Evolutionary conservation across 1,140 invertebrate species (phyloP), one percentile per base, ranked within the genome.

Genomic region (Geopemphigus sp.): DNA sequence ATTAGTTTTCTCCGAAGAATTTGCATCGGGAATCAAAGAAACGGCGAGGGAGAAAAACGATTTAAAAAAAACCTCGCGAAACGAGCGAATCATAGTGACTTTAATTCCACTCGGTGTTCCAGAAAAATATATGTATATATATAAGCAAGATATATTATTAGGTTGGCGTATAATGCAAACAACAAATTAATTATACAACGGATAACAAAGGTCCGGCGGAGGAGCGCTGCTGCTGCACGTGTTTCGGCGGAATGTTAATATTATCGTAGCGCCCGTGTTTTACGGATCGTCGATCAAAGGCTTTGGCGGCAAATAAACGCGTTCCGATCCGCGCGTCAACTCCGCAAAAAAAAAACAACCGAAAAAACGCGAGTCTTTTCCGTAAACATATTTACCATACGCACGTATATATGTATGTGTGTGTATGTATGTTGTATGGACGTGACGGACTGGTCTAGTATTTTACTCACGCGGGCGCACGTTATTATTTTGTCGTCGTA

Each of bases 261-360:
- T 78, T 78, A 78, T 78, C 39, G 56, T 78, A 19, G n/a, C n/a
- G 14, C 8, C 4, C 19, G 72, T 74, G 3, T 39, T 39, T 76
- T 12, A 78, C 74, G 45, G 74, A 14, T 24, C 32, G 74, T 50
- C 74, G 74, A 78, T 78, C 74, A 78, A 78, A 78, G 74, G 74
- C 39, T n/a, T n/a, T n/a, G n/a, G n/a, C n/a, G n/a, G n/a, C n/a
- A n/a, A n/a, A n/a, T n/a, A n/a, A n/a, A n/a, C n/a, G n/a, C n/a
- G n/a, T n/a, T n/a, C n/a, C n/a, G n/a, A n/a, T n/a, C n/a, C n/a
- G n/a, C n/a, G n/a, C n/a, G n/a, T n/a, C n/a, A n/a, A n/a, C n/a
- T n/a, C n/a, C n/a, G n/a, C n/a, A n/a, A n/a, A n/a, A n/a, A n/a
- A n/a, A n/a, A n/a, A n/a, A n/a, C n/a, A n/a, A n/a, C n/a, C n/a